These are phyloP conservation scores for Amphipoea oculea DNA, from an alignment of 2,888 invertebrate genomes.

Conservation along the genomic window DNA sequence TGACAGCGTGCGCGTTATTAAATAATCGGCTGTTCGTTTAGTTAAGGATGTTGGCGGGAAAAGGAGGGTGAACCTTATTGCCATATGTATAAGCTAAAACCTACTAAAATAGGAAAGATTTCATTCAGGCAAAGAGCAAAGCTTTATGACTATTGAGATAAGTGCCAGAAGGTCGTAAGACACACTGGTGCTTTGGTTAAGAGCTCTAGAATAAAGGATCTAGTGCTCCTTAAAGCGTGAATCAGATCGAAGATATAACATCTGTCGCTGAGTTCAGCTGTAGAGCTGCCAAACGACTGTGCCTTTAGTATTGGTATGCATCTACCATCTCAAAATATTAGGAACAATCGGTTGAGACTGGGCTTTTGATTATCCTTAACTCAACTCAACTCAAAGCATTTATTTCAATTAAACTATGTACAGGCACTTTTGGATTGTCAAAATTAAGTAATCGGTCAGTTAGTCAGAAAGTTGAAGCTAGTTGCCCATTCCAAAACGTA, in stretches of 20 bases:
- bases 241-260: constrained; percentile 1
- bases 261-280: constrained; percentile 26
- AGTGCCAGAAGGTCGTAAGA: constrained; percentile 32
- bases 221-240: constrained; percentile 19
- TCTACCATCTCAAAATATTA: neutral
- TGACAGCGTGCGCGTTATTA: constrained; percentile 81
- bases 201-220: constrained; percentile 23
- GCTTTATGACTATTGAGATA: neutral
- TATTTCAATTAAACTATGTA: too few species aligned
- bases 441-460: too few species aligned
- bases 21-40: constrained; percentile 76
- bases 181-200: constrained; percentile 27
- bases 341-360: neutral
- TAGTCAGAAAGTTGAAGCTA: too few species aligned
- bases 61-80: neutral
- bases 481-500: too few species aligned
- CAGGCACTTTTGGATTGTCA: too few species aligned
- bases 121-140: neutral
- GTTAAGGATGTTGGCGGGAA: constrained; percentile 51
- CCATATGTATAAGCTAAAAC: neutral
- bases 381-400: too few species aligned
- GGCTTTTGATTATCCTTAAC: neutral
- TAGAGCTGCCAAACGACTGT: constrained; percentile 14
- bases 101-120: neutral
- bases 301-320: neutral